Percentiles rank a stretch among this genome's conserved stretches.
These are phyloP conservation scores for Leuciscus idus DNA, from an alignment of 2,113 vertebrate species.

Conservation along the genomic window DNA sequence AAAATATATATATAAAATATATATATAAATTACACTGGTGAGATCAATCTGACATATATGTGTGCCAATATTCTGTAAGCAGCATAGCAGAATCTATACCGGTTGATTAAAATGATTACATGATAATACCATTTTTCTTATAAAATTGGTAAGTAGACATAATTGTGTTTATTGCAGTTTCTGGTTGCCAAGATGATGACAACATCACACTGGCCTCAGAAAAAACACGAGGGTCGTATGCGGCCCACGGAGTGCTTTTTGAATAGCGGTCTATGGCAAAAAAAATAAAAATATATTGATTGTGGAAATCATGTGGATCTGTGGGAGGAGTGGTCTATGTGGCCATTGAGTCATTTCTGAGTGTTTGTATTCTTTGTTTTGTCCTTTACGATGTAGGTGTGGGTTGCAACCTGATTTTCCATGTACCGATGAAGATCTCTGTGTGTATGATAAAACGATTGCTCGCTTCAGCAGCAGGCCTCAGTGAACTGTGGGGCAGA, in stretches of 20 bases:
- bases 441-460: constrained; percentile 43
- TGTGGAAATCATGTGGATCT: constrained; percentile 42
- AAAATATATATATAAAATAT: too few species aligned
- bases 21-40: background rate
- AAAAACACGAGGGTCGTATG: background rate
- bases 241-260: background rate
- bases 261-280: background rate
- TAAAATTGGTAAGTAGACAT: background rate
- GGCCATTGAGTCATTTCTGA: constrained; percentile 44
- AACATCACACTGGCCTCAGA: background rate
- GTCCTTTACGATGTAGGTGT: constrained; percentile 20
- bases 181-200: background rate
- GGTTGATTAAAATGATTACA: background rate
- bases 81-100: background rate
- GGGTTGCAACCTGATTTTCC: constrained; percentile 57
- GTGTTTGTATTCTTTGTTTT: constrained; percentile 27
- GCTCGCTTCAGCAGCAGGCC: constrained; percentile 37
- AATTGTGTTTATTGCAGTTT: background rate
- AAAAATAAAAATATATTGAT: constrained; percentile 28
- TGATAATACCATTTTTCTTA: background rate
- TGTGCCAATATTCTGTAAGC: background rate
- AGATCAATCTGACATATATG: background rate
- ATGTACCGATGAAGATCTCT: constrained; percentile 50
- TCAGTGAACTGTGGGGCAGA: constrained; percentile 24
- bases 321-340: constrained; percentile 45